These are phyloP conservation scores for Abscondita cerata DNA, from an alignment of 2,888 invertebrate genomes.

Conservation along the genomic window DNA sequence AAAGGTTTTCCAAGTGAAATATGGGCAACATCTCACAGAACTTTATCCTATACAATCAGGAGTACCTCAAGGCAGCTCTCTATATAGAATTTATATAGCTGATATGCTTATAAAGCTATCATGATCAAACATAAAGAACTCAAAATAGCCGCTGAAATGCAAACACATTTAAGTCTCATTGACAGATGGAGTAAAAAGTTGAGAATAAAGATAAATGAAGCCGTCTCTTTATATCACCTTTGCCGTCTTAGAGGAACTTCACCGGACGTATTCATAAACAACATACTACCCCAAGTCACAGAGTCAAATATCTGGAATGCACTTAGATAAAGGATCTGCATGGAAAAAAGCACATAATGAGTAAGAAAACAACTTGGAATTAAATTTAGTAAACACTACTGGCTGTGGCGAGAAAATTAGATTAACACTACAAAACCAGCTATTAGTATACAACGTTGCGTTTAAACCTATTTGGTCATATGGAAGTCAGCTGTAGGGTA, in stretches of 20 bases:
- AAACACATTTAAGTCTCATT: background rate
- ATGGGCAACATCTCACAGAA: slow-evolving; percentile 7
- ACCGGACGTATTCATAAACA: too few relatives aligned
- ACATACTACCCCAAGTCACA: too few relatives aligned
- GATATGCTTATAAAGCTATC: slow-evolving; percentile 31
- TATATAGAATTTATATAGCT: slow-evolving; percentile 26
- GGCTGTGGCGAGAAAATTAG: background rate
- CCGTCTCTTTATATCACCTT: too few relatives aligned
- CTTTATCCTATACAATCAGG: slow-evolving; percentile 29
- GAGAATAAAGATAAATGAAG: too few relatives aligned
- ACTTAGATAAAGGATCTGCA: too few relatives aligned
- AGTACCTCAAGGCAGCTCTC: slow-evolving; percentile 38
- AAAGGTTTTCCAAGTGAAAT: background rate
- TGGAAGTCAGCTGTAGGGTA: slow-evolving; percentile 10
- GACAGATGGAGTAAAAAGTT: too few relatives aligned
- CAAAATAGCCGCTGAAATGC: background rate
- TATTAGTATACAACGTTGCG: too few relatives aligned
- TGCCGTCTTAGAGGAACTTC: slow-evolving; percentile 21
- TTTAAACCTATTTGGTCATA: background rate
- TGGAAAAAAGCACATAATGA: too few relatives aligned
- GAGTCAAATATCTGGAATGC: too few relatives aligned
- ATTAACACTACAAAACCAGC: too few relatives aligned
- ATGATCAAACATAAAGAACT: background rate
- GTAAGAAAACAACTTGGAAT: too few relatives aligned
- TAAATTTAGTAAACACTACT: background rate